phyloP scores from a whole-genome alignment of 1,140 invertebrate species.

The Drosophila pseudoobscura region DNA sequence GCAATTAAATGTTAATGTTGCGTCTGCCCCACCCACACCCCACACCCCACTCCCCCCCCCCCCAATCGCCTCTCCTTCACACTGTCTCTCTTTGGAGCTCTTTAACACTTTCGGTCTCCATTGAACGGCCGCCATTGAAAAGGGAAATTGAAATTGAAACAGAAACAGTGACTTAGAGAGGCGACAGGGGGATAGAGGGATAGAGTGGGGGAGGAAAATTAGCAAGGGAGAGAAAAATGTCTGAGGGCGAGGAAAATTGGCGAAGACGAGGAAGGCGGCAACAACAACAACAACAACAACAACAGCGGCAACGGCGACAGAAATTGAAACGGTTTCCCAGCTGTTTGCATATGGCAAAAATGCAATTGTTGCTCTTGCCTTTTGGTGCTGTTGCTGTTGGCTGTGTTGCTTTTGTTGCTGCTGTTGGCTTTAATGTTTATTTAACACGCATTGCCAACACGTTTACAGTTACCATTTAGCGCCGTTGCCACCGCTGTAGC shows the following conservation, averaged over 20 bases:
- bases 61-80: conserved; percentile 12
- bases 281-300: conserved; percentile 6
- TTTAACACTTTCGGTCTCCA: conserved; percentile 66
- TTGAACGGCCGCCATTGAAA: conserved; percentile 42
- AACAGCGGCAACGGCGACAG: conserved; percentile 1
- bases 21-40: conserved; percentile 9
- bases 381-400: conserved; percentile 20
- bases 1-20: conserved; percentile 79
- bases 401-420: conserved; percentile 13
- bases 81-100: conserved; percentile 35
- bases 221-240: too few species aligned
- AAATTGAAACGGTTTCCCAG: conserved; percentile 43
- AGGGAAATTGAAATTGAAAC: conserved; percentile 72
- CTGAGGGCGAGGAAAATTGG: too few species aligned
- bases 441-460: conserved; percentile 74
- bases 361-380: conserved; percentile 39
- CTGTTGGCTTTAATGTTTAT: conserved; percentile 67
- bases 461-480: conserved; percentile 40
- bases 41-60: conserved; percentile 4
- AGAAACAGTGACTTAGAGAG: conserved; percentile 23
- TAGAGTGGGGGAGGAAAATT: too few species aligned
- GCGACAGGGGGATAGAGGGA: too few species aligned
- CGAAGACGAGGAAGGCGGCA: too few species aligned
- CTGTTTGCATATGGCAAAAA: conserved; percentile 44
- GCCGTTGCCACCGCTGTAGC: conserved; percentile 2